Conservation (phyloP, 2,113 vertebrate genomes). For the Butorides virescens region DNA sequence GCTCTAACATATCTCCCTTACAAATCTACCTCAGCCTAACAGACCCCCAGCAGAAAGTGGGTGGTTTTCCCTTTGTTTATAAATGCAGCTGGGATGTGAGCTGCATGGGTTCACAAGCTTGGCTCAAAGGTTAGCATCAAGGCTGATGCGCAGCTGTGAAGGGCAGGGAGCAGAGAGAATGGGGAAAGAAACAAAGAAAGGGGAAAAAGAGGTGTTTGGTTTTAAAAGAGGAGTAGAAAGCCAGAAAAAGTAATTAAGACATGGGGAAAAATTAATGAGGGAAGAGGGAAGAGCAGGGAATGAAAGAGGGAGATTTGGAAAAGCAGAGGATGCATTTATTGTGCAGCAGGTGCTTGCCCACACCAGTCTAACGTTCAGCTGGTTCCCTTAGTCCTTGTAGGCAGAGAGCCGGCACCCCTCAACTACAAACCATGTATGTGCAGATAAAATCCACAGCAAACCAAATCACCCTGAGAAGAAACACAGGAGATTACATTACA, state of each 20-base stretch:
- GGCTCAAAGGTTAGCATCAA: background rate
- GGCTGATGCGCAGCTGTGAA: background rate
- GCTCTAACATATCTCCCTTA: background rate
- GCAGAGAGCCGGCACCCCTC: background rate
- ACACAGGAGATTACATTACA: slow-evolving; percentile 2
- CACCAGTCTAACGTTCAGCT: background rate
- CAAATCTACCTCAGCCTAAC: background rate
- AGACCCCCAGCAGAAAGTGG: background rate
- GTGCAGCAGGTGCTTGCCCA: background rate
- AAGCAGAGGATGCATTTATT: background rate
- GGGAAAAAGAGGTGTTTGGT: background rate
- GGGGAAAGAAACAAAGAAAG: background rate
- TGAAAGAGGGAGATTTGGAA: background rate
- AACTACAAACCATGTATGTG: background rate
- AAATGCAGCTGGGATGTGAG: background rate
- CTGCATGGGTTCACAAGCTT: background rate
- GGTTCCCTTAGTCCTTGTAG: background rate
- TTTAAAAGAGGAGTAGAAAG: background rate
- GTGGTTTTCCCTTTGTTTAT: background rate
- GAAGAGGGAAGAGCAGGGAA: background rate
- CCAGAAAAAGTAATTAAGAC: background rate
- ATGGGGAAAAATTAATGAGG: background rate
- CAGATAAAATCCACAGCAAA: background rate
- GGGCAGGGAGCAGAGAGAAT: background rate
- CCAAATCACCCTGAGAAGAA: background rate